Conservation (phyloP, 2,797 vertebrate genomes). For the Anguilla anguilla region DNA sequence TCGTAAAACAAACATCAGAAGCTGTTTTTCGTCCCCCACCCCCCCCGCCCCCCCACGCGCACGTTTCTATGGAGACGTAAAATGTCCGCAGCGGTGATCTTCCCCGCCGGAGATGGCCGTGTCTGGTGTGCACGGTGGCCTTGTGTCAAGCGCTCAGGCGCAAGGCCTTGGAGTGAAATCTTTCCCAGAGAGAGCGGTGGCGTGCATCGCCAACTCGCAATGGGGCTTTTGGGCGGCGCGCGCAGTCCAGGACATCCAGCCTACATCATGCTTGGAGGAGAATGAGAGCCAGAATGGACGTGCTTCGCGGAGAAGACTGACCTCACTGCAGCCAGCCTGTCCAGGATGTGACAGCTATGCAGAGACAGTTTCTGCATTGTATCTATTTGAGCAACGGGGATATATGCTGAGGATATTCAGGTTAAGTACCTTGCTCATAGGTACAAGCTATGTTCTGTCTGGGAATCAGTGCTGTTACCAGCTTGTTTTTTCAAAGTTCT, state of each 20-base stretch:
- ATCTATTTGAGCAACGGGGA: too few relatives aligned
- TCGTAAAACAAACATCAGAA: slow-evolving; percentile 21
- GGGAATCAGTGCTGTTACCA: too few relatives aligned
- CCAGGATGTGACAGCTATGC: background rate
- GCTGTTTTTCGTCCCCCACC: background rate
- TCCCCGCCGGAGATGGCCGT: background rate
- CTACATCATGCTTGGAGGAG: background rate
- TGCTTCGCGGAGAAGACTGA: background rate
- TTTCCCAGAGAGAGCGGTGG: background rate
- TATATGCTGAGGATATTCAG: too few relatives aligned
- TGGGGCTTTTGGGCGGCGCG: background rate
- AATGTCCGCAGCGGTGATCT: background rate
- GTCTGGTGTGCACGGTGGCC: background rate
- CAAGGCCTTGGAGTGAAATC: background rate
- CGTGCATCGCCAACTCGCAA: background rate
- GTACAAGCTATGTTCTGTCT: too few relatives aligned
- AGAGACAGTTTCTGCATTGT: background rate
- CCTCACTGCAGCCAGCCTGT: background rate
- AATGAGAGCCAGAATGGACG: slow-evolving; percentile 16
- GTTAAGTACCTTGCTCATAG: too few relatives aligned
- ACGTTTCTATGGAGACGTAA: background rate
- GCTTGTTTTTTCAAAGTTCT: too few relatives aligned
- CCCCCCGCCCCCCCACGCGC: background rate
- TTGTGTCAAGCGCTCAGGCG: background rate
- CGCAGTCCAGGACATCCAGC: background rate